Evolutionary conservation across 2,888 invertebrate species (phyloP).

Genomic region (Oegoconia quadripuncta): DNA sequence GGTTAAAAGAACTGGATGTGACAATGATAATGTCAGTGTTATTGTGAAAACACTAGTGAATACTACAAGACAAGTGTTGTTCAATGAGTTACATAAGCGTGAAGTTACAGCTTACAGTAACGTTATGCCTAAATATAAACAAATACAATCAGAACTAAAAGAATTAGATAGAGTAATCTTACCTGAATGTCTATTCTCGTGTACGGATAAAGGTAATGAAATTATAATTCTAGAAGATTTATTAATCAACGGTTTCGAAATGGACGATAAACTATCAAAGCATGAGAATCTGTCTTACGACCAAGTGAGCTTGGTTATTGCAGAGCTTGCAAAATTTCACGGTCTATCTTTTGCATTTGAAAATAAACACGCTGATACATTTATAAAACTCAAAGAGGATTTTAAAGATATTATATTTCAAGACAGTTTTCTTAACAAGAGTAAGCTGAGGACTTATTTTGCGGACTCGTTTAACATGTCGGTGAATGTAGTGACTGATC

Average conservation of each 20-base stretch:
- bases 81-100: slow-evolving; percentile 55
- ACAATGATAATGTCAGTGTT: slow-evolving; percentile 37
- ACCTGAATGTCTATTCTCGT: slow-evolving; percentile 47
- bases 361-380: slow-evolving; percentile 31
- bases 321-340: slow-evolving; percentile 60
- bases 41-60: slow-evolving; percentile 65
- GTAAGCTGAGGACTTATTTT: slow-evolving; percentile 53
- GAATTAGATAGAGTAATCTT: slow-evolving; percentile 36
- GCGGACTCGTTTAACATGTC: slow-evolving; percentile 55
- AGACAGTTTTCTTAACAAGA: slow-evolving; percentile 52
- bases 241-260: slow-evolving; percentile 40
- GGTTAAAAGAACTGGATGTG: slow-evolving; percentile 40
- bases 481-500: slow-evolving; percentile 40
- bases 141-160: slow-evolving; percentile 39
- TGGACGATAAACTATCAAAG: slow-evolving; percentile 38
- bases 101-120: slow-evolving; percentile 54
- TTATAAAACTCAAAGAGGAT: slow-evolving; percentile 30
- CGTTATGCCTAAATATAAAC: slow-evolving; percentile 42
- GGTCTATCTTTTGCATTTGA: slow-evolving; percentile 52
- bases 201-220: slow-evolving; percentile 45
- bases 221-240: slow-evolving; percentile 61
- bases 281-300: slow-evolving; percentile 40
- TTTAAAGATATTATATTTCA: slow-evolving; percentile 55
- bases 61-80: slow-evolving; percentile 54
- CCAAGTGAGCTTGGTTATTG: slow-evolving; percentile 41